phyloP scores from a whole-genome alignment of 30 jellyfish, hydroid and myxozoan species.

The Rhopilema esculentum region DNA sequence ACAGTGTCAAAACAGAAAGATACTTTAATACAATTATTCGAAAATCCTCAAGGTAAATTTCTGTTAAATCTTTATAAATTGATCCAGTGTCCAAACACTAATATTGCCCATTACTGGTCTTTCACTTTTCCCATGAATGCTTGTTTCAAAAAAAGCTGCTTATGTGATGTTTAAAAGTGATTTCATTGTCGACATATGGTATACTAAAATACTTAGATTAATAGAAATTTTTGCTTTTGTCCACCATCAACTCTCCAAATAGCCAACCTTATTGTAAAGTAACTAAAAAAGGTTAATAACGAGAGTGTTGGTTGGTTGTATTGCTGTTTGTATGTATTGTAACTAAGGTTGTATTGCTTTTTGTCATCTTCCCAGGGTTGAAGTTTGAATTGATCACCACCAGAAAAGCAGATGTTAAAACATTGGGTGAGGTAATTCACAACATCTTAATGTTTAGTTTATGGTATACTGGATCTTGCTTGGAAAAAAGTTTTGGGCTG shows the following conservation, averaged over 20 bases:
- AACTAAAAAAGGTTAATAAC: not conserved
- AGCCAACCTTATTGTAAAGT: not conserved
- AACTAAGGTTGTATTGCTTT: not conserved
- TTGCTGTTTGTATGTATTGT: not conserved
- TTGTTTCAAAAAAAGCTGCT: too few species aligned
- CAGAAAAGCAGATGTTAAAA: conserved; percentile 24
- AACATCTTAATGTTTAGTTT: not conserved
- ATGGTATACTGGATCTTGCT: not conserved
- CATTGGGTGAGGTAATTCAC: conserved; percentile 52
- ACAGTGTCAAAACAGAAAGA: conserved; percentile 17
- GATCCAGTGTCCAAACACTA: too few species aligned
- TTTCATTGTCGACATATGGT: too few species aligned
- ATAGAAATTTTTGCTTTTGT: too few species aligned
- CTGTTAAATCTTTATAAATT: not conserved
- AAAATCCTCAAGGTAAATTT: conserved; percentile 55
- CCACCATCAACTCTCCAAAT: too few species aligned
- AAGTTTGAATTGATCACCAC: conserved; percentile 52
- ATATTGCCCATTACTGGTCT: too few species aligned
- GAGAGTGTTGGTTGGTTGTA: not conserved
- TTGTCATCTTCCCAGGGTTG: conserved; percentile 7
- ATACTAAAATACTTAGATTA: too few species aligned
- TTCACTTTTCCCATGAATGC: too few species aligned
- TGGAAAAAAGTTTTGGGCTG: not conserved
- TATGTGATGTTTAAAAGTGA: too few species aligned
- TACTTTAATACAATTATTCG: conserved; percentile 54